Base-by-base conservation (phyloP, 2,797 vertebrate species). In the Thunnus albacares region DNA sequence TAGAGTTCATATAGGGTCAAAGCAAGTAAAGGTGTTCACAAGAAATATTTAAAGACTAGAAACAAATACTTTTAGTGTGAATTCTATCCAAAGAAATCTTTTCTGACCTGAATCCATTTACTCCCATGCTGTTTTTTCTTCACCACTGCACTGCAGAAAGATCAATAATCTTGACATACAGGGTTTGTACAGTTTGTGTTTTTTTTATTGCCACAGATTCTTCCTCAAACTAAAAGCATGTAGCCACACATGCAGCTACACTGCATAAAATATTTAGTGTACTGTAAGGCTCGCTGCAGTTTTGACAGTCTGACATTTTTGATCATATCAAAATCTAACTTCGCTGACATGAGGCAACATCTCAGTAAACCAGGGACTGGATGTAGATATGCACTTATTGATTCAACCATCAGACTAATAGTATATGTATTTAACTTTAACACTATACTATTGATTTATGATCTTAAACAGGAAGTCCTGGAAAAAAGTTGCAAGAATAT, bases 401-500 rank as follows among this genome's bases (percentile, higher is more conserved):
- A 66, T 60, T 59, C 22, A 15, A 26, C 65, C 22, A 35, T 35
- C 49, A 51, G 41, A 45, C 49, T 57, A 43, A 71, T 63, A 56
- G 24, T 60, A 70, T 17, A 75, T 49, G 30, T 63, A 67, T 58
- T 49, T 15, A 26, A 68, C 13, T 55, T 51, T 4, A 65, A 55
- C 56, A 20, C 55, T 67, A 26, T 66, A 59, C 33, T 33, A 72
- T 38, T 57, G 15, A 80, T 60, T 20, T n/a, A 64, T 60, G 18
- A 41, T 35, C 2, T 59, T 76, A 22, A 60, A 38, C 55, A 45
- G 65, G 57, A 56, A 12, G 43, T 51, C 18, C 18, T 12, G 11
- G 52, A 67, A 53, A 51, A 77, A 77, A 75, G 75, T 26, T 6
- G 6, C 26, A 15, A 45, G 53, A 61, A 67, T 45, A 41, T 52